Percentiles rank a stretch among this genome's conserved stretches.
Conservation (phyloP, 2,113 vertebrate genomes). For the Lepus timidus region DNA sequence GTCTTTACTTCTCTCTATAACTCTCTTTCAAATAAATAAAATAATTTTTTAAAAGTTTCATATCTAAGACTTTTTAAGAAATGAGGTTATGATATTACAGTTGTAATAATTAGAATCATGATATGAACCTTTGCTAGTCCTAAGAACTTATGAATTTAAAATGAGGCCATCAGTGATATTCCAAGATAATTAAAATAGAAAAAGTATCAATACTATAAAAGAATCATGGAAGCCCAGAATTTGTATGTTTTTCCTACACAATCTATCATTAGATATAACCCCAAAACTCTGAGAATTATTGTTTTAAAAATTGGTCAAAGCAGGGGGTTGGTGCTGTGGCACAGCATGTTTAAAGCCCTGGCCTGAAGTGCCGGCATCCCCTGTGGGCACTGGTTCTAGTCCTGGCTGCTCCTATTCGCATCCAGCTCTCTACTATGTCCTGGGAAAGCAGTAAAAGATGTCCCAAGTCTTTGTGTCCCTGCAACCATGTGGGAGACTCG, state of each 20-base stretch:
- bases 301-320: not conserved
- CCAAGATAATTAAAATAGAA: not conserved
- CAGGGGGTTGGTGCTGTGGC: not conserved
- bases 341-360: too few species aligned
- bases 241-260: not conserved
- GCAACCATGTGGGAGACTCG: too few species aligned
- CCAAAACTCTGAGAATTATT: not conserved
- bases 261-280: conserved; percentile 32
- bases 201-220: not conserved
- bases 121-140: not conserved
- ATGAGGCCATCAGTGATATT: not conserved
- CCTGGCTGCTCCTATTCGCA: too few species aligned
- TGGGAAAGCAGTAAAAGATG: too few species aligned
- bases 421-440: too few species aligned
- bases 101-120: conserved; percentile 13
- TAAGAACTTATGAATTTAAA: conserved; percentile 12
- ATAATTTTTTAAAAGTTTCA: not conserved
- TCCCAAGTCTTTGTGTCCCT: too few species aligned
- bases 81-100: not conserved
- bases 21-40: too few species aligned
- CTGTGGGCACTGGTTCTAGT: too few species aligned
- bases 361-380: too few species aligned
- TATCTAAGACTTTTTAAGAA: not conserved
- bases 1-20: too few species aligned
- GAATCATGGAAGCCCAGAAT: not conserved